A percentile compares a stretch with the other conserved stretches of the same genome.
Conservation (phyloP, 2,113 vertebrate genomes). For the Morone saxatilis region DNA sequence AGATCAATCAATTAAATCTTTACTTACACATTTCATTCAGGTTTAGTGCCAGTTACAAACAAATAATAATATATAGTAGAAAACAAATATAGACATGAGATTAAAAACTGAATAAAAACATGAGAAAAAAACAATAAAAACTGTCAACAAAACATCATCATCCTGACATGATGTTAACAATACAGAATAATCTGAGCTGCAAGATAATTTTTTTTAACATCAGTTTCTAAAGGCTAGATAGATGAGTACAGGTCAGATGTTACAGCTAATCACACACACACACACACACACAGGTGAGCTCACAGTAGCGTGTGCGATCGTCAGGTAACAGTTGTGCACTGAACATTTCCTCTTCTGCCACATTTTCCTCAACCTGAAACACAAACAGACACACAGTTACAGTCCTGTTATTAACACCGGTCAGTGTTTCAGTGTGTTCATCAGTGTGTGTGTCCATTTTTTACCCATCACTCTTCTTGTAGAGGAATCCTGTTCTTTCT, state of each 20-base stretch:
- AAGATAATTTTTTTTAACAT: no score
- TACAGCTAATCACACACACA: background rate
- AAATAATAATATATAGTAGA: background rate
- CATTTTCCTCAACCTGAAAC: constrained; percentile 78
- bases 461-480: constrained; percentile 81
- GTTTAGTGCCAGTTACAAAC: background rate
- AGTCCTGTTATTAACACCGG: background rate
- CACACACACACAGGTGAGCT: constrained; percentile 35
- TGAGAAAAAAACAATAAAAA: background rate
- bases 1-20: background rate
- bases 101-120: background rate
- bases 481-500: constrained; percentile 72
- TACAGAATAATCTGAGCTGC: no score
- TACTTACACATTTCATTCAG: background rate
- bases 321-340: constrained; percentile 77
- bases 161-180: no score
- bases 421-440: background rate
- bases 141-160: no score
- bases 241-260: no score
- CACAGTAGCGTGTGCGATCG: constrained; percentile 76
- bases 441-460: background rate
- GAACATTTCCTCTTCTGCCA: constrained; percentile 81
- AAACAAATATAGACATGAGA: background rate
- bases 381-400: constrained; percentile 10
- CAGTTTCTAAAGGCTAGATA: no score